A percentile compares a stretch with the other conserved stretches of the same genome.
Evolutionary conservation across 2,113 vertebrate genomes (phyloP).

Genomic region (Cryptoleucopteryx plumbea): DNA sequence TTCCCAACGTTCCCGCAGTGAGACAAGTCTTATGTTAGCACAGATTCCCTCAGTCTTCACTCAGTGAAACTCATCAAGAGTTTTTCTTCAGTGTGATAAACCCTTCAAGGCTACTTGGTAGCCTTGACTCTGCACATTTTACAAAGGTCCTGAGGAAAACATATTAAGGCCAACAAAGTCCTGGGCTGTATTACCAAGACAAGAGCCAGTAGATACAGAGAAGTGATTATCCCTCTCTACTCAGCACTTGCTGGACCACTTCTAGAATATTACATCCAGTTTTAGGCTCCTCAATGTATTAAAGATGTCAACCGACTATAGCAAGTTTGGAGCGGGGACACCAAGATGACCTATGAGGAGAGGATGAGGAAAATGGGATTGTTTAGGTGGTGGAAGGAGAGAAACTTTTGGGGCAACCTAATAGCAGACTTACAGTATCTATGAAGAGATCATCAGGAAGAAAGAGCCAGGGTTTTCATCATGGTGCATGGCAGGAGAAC

Average conservation of each 20-base stretch:
- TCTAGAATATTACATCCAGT: neutral
- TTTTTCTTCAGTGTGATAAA: neutral
- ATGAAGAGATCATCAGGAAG: neutral
- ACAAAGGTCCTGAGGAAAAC: neutral
- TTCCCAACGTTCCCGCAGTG: fast-evolving
- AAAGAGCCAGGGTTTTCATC: neutral
- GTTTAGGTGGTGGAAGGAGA: neutral
- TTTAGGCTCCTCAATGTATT: neutral
- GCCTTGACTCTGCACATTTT: neutral
- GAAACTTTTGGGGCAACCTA: neutral
- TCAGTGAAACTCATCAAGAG: neutral
- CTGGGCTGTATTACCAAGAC: neutral
- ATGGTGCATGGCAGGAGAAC: neutral
- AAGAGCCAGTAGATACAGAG: neutral
- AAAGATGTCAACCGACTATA: neutral
- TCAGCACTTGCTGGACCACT: neutral
- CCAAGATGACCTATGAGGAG: neutral
- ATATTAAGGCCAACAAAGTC: neutral
- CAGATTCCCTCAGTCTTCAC: neutral
- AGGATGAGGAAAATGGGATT: neutral
- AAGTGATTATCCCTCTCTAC: neutral
- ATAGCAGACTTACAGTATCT: neutral
- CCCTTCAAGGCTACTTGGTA: neutral
- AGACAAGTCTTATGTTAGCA: neutral
- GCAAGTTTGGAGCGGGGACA: neutral